Evolutionary conservation across 2,888 invertebrate species (phyloP).

Genomic region (Agrilus mali): DNA sequence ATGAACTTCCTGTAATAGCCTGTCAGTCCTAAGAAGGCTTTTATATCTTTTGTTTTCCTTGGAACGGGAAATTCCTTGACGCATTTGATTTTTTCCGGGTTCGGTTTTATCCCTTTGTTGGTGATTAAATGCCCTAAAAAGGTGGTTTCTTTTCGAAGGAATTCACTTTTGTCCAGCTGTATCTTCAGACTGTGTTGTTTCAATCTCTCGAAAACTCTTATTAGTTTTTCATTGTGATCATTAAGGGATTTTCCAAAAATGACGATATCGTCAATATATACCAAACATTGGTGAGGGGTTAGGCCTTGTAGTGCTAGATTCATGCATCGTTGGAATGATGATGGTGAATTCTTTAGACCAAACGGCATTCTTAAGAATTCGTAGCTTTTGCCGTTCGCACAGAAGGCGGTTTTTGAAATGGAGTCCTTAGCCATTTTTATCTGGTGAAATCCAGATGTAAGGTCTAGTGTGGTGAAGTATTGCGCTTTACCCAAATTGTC

Average conservation of each 20-base stretch:
- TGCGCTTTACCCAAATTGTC: conserved; percentile 16
- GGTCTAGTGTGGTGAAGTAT: conserved; percentile 22
- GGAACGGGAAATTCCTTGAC: conserved; percentile 19
- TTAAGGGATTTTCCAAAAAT: conserved; percentile 9
- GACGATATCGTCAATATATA: no score
- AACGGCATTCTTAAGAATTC: conserved; percentile 21
- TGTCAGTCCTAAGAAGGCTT: no score
- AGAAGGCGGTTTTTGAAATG: conserved; percentile 22
- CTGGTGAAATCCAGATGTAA: conserved; percentile 24
- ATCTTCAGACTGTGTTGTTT: conserved; percentile 17
- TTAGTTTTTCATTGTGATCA: conserved; percentile 21
- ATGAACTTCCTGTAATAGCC: conserved; percentile 10
- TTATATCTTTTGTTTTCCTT: conserved; percentile 6
- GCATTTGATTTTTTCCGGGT: conserved; percentile 19
- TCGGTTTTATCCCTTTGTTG: conserved; percentile 23
- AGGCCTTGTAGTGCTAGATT: conserved; percentile 17
- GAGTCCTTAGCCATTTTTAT: conserved; percentile 16
- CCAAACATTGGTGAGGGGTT: no score
- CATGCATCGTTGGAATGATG: conserved; percentile 27
- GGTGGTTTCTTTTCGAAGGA: conserved; percentile 21
- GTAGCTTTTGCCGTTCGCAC: conserved; percentile 20
- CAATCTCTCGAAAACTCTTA: conserved; percentile 19
- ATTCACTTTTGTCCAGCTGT: conserved; percentile 25
- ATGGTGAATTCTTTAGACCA: conserved; percentile 25
- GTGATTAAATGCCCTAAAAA: conserved; percentile 28